Percentiles rank a stretch among this genome's conserved stretches.
phyloP scores from a whole-genome alignment of 2,113 vertebrate species.

The Himantopus leucocephalus region DNA sequence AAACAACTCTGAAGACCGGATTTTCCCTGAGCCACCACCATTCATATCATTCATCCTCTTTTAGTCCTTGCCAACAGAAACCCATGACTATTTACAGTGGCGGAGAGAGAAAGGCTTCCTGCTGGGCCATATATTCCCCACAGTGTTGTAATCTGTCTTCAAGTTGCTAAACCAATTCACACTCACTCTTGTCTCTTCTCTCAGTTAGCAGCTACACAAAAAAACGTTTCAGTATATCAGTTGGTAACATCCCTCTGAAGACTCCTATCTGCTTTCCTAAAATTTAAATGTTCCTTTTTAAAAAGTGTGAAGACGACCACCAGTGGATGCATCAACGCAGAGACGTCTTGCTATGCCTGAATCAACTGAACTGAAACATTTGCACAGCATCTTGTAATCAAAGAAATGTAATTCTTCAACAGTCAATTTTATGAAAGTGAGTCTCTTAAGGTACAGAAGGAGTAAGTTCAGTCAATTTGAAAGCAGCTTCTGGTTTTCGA shows the following conservation, averaged over 20 bases:
- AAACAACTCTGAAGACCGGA: not conserved
- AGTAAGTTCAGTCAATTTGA: not conserved
- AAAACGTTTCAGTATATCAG: not conserved
- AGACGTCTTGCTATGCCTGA: not conserved
- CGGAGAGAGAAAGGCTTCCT: not conserved
- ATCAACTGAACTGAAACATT: not conserved
- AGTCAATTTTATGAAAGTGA: not conserved
- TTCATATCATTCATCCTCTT: not conserved
- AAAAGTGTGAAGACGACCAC: not conserved
- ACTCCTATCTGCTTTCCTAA: not conserved
- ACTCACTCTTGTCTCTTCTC: not conserved
- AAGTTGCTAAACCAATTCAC: slow-evolving; percentile 1
- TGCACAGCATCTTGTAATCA: not conserved
- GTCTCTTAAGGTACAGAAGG: not conserved
- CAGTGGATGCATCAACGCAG: not conserved
- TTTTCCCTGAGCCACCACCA: not conserved
- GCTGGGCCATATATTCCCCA: not conserved
- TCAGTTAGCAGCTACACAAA: not conserved
- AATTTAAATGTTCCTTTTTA: not conserved
- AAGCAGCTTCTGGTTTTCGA: not conserved
- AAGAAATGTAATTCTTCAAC: not conserved
- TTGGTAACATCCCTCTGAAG: not conserved
- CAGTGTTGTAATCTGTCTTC: slow-evolving; percentile 26
- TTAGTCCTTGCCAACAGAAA: slow-evolving; percentile 23
- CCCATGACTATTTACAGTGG: not conserved